Base-by-base conservation (phyloP, 53 echinoderm and acorn worm species). In the Mesocentrotus franciscanus region DNA sequence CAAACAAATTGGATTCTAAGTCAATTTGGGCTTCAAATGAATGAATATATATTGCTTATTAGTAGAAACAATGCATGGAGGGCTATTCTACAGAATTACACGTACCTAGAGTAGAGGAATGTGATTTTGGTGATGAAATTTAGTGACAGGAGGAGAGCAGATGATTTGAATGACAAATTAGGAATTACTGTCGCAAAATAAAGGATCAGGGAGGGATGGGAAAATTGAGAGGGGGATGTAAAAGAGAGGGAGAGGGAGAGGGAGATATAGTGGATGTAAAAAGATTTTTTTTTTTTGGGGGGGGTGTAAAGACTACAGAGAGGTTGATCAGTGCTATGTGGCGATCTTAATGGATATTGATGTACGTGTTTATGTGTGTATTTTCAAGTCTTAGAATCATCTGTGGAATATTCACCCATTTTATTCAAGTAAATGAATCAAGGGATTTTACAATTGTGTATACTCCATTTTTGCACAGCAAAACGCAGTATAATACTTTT, bases 21-120 rank as follows among this genome's bases (percentile, higher is more conserved):
- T 87, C 57, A 87, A 87, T 87, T 87, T 57, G 26, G 29, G 59
- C 8, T 58, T 58, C 10, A 29, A 58, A 87, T 87, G 87, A 87
- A 87, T 87, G 87, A 87, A 87, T 87, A 87, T 58, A 87, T 87
- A 87, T 87, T 87, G 87, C 87, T 87, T 87, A 87, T 87, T 87
- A 87, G 12, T 17, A n/a, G 87, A 87, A 85, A 87, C 87, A 87
- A 87, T 87, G 87, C n/a, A 87, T 58, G 22, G 58, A 58, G 58
- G 87, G 87, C 29, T 1, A n/a, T 27, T 57, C 18, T 56, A 36
- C 0, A 24, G 22, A 75, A 75, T 16, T 11, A 64, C 64, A 62
- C n/a, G 74, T 26, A 29, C n/a, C n/a, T 74, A 29, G 58, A 14
- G 10, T 56, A 1, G 58, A 58, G 58, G 58, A 87, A 58, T 87